Conservation (phyloP, 2,888 invertebrate genomes). For the Geotrupes spiniger region DNA sequence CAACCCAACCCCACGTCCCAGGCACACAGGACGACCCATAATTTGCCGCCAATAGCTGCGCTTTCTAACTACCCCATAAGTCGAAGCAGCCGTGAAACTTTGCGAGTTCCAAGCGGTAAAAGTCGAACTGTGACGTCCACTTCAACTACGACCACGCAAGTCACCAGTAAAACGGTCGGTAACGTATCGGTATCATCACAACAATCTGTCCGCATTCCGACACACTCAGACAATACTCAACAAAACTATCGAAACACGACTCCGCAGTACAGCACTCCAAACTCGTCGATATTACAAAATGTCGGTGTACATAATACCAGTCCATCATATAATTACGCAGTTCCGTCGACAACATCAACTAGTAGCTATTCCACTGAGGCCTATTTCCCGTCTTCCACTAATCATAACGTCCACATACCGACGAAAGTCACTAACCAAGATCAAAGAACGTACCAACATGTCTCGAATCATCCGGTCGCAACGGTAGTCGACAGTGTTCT, state of each 20-base stretch:
- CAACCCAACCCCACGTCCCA: constrained; percentile 30
- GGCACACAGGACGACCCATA: constrained; percentile 48
- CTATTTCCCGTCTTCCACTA: constrained; percentile 19
- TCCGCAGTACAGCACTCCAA: constrained; percentile 11
- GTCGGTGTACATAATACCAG: neutral
- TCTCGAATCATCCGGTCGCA: constrained; percentile 1
- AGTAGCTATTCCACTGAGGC: constrained; percentile 6
- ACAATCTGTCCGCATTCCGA: constrained; percentile 24
- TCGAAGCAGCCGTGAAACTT: constrained; percentile 42
- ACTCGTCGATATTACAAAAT: constrained; percentile 1
- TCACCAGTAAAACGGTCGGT: constrained; percentile 17
- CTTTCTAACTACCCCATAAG: constrained; percentile 53
- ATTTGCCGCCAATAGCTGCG: constrained; percentile 55
- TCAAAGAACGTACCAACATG: constrained; percentile 21
- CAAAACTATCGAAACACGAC: constrained; percentile 10
- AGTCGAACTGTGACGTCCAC: constrained; percentile 20
- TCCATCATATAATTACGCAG: constrained; percentile 8
- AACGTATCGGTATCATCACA: constrained; percentile 14
- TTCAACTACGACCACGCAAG: constrained; percentile 20
- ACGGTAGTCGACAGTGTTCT: constrained; percentile 41
- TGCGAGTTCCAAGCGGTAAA: constrained; percentile 29
- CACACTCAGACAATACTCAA: constrained; percentile 20
- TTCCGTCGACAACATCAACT: constrained; percentile 6
- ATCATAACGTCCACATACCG: constrained; percentile 22
- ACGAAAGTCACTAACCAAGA: constrained; percentile 21